phyloP scores from a whole-genome alignment of 2,797 vertebrate species.

The Percopsis omiscomaycus region DNA sequence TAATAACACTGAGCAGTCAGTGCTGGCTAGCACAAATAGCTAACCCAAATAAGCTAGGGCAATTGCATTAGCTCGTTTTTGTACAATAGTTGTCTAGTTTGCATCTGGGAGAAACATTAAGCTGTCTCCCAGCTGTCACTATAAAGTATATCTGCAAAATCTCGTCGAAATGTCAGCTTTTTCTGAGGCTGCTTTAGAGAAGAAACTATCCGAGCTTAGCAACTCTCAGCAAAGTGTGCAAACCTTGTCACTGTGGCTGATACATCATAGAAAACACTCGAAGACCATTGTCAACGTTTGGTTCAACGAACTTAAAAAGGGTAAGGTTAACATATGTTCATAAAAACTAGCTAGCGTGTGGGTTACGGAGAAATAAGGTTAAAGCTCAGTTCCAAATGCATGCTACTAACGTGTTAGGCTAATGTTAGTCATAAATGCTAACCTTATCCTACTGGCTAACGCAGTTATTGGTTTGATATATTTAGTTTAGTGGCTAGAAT shows the following conservation, averaged over 20 bases:
- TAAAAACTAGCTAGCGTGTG: neutral
- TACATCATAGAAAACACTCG: slow-evolving; percentile 85
- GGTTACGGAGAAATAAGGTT: neutral
- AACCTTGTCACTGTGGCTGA: slow-evolving; percentile 83
- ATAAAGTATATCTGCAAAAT: neutral
- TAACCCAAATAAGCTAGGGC: neutral
- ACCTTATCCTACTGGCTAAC: neutral
- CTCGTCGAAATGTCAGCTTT: slow-evolving; percentile 82
- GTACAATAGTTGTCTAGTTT: neutral
- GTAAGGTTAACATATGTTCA: slow-evolving; percentile 52
- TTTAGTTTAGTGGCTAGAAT: neutral
- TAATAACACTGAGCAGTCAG: slow-evolving; percentile 7
- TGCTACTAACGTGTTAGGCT: neutral
- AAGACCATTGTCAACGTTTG: slow-evolving; percentile 82
- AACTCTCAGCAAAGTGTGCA: slow-evolving; percentile 87
- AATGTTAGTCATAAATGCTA: neutral
- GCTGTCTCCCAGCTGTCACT: slow-evolving; percentile 31
- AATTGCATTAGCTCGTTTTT: neutral
- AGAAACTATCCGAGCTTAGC: slow-evolving; percentile 84
- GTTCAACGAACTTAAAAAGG: slow-evolving; percentile 80
- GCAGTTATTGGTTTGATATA: too few species aligned
- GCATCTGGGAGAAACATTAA: slow-evolving; percentile 29
- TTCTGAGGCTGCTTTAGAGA: slow-evolving; percentile 82
- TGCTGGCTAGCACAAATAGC: slow-evolving; percentile 4
- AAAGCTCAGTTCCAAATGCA: neutral